A percentile compares a stretch with the other conserved stretches of the same genome.
phyloP scores from a whole-genome alignment of 2,888 invertebrate species.

The Hypercompe scribonia region DNA sequence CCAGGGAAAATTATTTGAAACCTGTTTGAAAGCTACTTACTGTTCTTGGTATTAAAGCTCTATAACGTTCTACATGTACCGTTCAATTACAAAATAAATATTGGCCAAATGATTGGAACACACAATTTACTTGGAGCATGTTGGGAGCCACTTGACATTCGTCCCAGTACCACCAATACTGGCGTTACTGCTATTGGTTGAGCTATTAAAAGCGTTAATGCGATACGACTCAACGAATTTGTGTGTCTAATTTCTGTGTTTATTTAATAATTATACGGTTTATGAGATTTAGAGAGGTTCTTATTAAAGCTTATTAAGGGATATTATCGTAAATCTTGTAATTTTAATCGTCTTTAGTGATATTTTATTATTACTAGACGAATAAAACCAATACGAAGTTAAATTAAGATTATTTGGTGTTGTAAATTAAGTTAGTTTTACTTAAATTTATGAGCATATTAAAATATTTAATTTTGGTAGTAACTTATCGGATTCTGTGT shows the following conservation, averaged over 20 bases:
- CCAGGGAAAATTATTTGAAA: conserved; percentile 2
- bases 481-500: not conserved
- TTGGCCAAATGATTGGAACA: conserved; percentile 50
- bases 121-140: conserved; percentile 49
- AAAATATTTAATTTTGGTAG: not conserved
- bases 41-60: conserved; percentile 6
- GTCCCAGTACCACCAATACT: conserved; percentile 16
- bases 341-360: not conserved
- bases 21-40: conserved; percentile 2
- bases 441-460: not conserved
- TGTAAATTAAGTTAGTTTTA: not conserved
- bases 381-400: not conserved
- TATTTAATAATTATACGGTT: conserved; percentile 17
- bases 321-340: conserved; percentile 11
- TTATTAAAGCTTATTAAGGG: conserved; percentile 12
- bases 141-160: conserved; percentile 49
- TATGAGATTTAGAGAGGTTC: conserved; percentile 2
- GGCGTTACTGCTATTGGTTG: conserved; percentile 25
- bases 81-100: conserved; percentile 54
- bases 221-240: conserved; percentile 21
- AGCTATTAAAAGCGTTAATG: conserved; percentile 42
- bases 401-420: not conserved
- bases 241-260: conserved; percentile 15
- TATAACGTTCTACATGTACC: conserved; percentile 28
- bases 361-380: conserved; percentile 3